Evolutionary conservation across 1,140 invertebrate genomes (phyloP).

Genomic region (Hyposmocoma kahamanoa): DNA sequence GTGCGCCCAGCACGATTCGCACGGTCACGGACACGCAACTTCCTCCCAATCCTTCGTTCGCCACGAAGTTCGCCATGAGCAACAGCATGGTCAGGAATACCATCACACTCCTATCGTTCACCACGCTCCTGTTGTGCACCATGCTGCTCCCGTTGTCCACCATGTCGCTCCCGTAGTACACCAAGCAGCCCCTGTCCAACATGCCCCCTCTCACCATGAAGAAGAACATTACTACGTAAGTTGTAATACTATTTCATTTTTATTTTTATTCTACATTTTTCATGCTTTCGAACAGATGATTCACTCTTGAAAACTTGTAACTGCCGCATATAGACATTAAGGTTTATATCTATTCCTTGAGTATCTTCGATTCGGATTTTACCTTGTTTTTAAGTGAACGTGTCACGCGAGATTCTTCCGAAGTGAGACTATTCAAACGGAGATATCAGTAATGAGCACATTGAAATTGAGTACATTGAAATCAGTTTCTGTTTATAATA

Average conservation of each 20-base stretch:
- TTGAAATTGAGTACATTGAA: too few species aligned
- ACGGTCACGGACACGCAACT: constrained; percentile 10
- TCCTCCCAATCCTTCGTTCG: constrained; percentile 20
- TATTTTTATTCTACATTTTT: too few species aligned
- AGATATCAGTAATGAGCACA: too few species aligned
- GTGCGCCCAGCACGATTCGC: constrained; percentile 16
- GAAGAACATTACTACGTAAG: constrained; percentile 33
- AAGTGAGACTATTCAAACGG: too few species aligned
- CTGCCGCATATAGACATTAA: too few species aligned
- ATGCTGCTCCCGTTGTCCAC: constrained; percentile 13
- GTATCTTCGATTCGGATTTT: too few species aligned
- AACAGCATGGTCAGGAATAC: constrained; percentile 10
- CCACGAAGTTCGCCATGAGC: constrained; percentile 8
- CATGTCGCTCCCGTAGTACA: constrained; percentile 15
- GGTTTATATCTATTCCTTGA: too few species aligned
- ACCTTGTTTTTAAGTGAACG: too few species aligned
- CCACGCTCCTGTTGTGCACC: constrained; percentile 1
- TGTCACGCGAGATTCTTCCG: too few species aligned
- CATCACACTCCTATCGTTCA: not conserved
- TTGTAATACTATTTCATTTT: not conserved
- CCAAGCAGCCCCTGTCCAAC: constrained; percentile 8
- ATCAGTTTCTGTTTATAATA: too few species aligned
- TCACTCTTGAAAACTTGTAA: too few species aligned
- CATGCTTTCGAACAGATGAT: too few species aligned
- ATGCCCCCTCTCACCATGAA: constrained; percentile 18